These are phyloP conservation scores for Dryadula phaetusa DNA, from an alignment of 2,888 invertebrate species.

Conservation along the genomic window DNA sequence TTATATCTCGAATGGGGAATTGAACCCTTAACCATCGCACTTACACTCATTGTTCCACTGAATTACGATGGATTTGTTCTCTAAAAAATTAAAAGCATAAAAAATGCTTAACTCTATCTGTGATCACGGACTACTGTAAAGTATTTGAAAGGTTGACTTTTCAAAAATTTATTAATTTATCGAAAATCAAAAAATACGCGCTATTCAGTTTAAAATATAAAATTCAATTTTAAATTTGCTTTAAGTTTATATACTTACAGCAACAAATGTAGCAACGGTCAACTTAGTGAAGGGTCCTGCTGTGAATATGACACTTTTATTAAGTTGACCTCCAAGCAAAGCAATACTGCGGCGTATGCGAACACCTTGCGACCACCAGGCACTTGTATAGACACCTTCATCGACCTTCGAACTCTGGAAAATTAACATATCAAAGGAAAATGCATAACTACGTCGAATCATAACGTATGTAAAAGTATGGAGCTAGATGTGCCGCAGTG, in stretches of 20 bases:
- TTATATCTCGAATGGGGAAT: no score
- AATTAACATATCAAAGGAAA: slow-evolving; percentile 13
- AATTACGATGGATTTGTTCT: no score
- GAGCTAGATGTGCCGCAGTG: no score
- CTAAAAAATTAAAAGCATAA: no score
- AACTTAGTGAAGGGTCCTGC: slow-evolving; percentile 71
- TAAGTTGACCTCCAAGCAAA: slow-evolving; percentile 64
- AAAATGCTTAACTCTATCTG: no score
- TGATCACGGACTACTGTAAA: no score
- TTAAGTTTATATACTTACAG: slow-evolving; percentile 54
- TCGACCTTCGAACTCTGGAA: slow-evolving; percentile 64
- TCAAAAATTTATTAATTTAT: no score
- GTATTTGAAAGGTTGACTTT: no score
- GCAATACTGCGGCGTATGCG: slow-evolving; percentile 58
- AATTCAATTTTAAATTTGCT: background rate
- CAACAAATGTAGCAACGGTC: slow-evolving; percentile 65
- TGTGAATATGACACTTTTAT: slow-evolving; percentile 59
- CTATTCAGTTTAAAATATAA: no score
- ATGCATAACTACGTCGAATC: background rate
- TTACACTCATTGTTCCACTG: no score
- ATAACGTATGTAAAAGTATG: background rate
- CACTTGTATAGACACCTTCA: slow-evolving; percentile 61
- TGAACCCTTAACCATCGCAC: no score
- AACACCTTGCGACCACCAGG: slow-evolving; percentile 64
- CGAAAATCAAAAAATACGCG: no score